A percentile compares a stretch with the other conserved stretches of the same genome.
These are phyloP conservation scores for Lordiphosa andalusiaca DNA, from an alignment of 2,888 invertebrate species.

Conservation along the genomic window DNA sequence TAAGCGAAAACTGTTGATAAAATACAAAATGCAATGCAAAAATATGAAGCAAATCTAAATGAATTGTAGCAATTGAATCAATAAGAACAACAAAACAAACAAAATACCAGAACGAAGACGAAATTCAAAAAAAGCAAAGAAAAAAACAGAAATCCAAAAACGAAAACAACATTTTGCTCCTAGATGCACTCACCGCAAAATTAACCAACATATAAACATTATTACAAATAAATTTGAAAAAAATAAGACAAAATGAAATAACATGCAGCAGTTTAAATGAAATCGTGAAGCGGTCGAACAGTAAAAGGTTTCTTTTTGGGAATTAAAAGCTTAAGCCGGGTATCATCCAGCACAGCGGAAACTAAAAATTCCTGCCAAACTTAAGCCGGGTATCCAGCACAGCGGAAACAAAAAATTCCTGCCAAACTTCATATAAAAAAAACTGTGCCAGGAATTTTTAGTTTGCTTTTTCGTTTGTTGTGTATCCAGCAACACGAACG, in stretches of 20 bases:
- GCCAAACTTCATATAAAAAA: too few relatives aligned
- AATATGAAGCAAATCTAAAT: constrained; percentile 26
- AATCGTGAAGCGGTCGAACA: too few relatives aligned
- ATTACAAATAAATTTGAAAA: constrained; percentile 65
- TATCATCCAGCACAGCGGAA: too few relatives aligned
- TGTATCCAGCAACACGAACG: too few relatives aligned
- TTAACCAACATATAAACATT: constrained; percentile 76
- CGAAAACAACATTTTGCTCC: constrained; percentile 76
- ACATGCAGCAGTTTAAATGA: background rate
- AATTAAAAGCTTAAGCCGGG: too few relatives aligned
- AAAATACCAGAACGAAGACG: constrained; percentile 38
- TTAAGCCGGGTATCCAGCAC: too few relatives aligned
- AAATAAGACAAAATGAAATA: constrained; percentile 10
- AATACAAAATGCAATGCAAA: constrained; percentile 56
- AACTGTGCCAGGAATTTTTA: too few relatives aligned
- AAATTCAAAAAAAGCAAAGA: constrained; percentile 43
- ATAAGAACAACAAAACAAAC: constrained; percentile 23
- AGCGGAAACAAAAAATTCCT: too few relatives aligned
- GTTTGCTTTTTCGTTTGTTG: too few relatives aligned
- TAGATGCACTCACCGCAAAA: constrained; percentile 78
- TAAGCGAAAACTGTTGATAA: constrained; percentile 62
- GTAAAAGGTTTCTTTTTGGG: too few relatives aligned
- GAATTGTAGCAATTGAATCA: constrained; percentile 31
- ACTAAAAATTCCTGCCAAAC: too few relatives aligned
- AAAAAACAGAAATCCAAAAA: constrained; percentile 29